Conservation (phyloP, 2,113 vertebrate genomes). For the Xiphophorus maculatus region DNA sequence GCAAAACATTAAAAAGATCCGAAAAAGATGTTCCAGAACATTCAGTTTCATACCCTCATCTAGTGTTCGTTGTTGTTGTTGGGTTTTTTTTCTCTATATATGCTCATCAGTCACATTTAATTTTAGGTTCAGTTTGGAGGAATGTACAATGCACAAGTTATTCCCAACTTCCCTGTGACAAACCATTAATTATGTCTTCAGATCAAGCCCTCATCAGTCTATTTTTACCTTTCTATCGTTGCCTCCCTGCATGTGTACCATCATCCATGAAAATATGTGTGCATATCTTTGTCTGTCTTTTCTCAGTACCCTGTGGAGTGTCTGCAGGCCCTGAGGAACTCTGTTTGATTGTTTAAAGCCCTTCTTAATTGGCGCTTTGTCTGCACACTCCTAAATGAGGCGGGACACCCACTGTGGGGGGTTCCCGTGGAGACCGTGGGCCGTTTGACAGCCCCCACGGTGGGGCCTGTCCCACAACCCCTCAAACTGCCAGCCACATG, state of each 20-base stretch:
- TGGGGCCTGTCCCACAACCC: slow-evolving; percentile 82
- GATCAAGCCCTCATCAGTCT: slow-evolving; percentile 66
- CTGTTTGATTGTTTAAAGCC: slow-evolving; percentile 85
- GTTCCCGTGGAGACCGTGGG: slow-evolving; percentile 78
- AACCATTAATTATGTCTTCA: slow-evolving; percentile 71
- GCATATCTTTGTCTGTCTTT: slow-evolving; percentile 49
- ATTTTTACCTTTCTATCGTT: slow-evolving; percentile 65
- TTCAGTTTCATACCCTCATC: slow-evolving; percentile 32
- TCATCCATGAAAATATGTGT: slow-evolving; percentile 29
- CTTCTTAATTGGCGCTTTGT: slow-evolving; percentile 86
- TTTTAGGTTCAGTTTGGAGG: slow-evolving; percentile 51
- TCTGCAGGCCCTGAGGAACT: slow-evolving; percentile 77
- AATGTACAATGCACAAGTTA: slow-evolving; percentile 33
- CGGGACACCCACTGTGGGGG: slow-evolving; percentile 80
- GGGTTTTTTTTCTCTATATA: slow-evolving; percentile 10
- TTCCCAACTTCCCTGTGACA: slow-evolving; percentile 37
- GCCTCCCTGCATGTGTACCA: slow-evolving; percentile 40
- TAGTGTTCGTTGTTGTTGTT: slow-evolving; percentile 19
- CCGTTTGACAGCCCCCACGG: slow-evolving; percentile 81
- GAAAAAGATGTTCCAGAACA: neutral
- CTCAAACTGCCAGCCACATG: slow-evolving; percentile 82
- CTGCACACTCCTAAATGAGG: slow-evolving; percentile 82
- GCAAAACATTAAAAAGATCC: slow-evolving; percentile 1
- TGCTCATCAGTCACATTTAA: slow-evolving; percentile 59
- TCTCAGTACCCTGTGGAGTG: slow-evolving; percentile 74